A percentile compares a stretch with the other conserved stretches of the same genome.
Evolutionary conservation across 2,888 invertebrate genomes (phyloP).

Genomic region (Trypoxylon attenuatum): DNA sequence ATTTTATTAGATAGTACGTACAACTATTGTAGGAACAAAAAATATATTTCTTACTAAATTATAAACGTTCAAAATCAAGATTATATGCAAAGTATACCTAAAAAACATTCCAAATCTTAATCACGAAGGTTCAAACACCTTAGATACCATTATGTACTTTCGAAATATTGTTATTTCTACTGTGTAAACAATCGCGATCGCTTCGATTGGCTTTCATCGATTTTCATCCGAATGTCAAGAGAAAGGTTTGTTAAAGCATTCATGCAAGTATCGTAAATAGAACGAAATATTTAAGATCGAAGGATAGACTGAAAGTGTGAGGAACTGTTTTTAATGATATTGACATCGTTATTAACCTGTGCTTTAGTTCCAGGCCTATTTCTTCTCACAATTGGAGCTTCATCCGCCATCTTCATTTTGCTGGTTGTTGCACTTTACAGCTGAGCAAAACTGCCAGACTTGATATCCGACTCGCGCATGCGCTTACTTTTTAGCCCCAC

Average conservation of each 20-base stretch:
- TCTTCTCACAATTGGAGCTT: constrained; percentile 87
- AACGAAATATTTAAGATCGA: constrained; percentile 1
- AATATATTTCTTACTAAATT: not conserved
- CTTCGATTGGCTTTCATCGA: constrained; percentile 34
- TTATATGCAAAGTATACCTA: not conserved
- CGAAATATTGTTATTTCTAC: constrained; percentile 2
- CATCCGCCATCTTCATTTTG: constrained; percentile 90
- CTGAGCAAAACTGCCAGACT: no score
- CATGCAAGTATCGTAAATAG: constrained; percentile 4
- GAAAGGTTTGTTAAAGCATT: constrained; percentile 3
- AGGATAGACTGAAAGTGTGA: not conserved
- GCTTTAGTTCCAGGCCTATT: constrained; percentile 95
- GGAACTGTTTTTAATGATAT: constrained; percentile 7
- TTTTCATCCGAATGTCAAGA: constrained; percentile 25
- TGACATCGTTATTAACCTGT: constrained; percentile 79
- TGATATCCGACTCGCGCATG: no score
- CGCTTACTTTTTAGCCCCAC: no score
- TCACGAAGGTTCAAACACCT: no score
- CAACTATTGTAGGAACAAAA: not conserved
- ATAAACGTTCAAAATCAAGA: constrained; percentile 1
- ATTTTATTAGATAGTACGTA: not conserved
- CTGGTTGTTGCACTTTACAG: constrained; percentile 40
- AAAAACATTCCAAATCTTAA: no score
- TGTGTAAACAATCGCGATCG: constrained; percentile 25
- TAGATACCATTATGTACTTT: not conserved